Evolutionary conservation across 1,140 invertebrate genomes (phyloP), one percentile per base, ranked within the genome.

Genomic region (Drosophila auraria): DNA sequence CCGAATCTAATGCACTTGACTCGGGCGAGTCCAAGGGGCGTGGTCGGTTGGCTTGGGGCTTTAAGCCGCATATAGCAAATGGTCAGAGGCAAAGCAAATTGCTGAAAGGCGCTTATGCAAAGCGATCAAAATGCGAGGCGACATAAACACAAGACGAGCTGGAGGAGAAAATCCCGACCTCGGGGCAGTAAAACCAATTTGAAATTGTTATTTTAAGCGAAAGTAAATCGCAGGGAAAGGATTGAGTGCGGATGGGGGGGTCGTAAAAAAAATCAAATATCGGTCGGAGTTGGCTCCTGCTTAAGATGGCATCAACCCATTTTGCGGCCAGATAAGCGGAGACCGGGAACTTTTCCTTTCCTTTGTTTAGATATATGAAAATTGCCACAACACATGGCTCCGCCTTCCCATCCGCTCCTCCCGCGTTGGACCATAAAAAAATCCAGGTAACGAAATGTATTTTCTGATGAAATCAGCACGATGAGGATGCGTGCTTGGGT

Each of bases 191-290:
- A 90, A 90, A 91, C 83, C 87, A 89, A 90, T 90, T 90, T 91
- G 79, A 90, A 90, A 90, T 90, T 90, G 86, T 90, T 90, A 90
- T 90, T 90, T 91, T 91, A 90, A 91, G 76, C 79, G 86, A 82
- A 81, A 72, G 80, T 71, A 77, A 80, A 69, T 77, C 78, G 77
- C 51, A 27, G 65, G 51, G 27, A 83, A 65, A 79, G 59, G 50
- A 54, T 69, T 50, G 20, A 25, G 49, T 27, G 36, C 15, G 33
- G 49, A 23, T 8, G 49, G 25, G 70, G 70, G 27, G 44, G 73
- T 75, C 81, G 77, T 90, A 89, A 89, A 89, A 89, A 89, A 89
- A 89, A 86, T 82, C 82, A 89, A 89, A 89, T 90, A 90, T 90
- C 84, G 74, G 71, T 72, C 66, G 69, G 65, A 66, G 66, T 68